Base-by-base conservation (phyloP, 2,113 vertebrate genomes). In the Syrmaticus mikado region DNA sequence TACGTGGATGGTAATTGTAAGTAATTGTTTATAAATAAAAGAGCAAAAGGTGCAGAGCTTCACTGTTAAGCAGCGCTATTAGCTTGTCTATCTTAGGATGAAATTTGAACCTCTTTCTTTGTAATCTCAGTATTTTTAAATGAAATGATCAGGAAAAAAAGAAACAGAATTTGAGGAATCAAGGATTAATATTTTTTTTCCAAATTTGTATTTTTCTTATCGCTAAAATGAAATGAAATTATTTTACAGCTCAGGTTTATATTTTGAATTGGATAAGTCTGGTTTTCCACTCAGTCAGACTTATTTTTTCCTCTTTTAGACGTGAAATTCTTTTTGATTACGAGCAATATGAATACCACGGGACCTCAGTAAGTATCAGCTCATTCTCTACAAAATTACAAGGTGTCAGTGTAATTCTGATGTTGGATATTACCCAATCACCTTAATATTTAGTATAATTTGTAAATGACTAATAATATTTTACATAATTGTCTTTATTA, bases 261-360 rank as follows among this genome's bases (percentile, higher is more conserved):
- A 13, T 76, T 71, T 85, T 75, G n/a, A 34, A 36, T 66, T 74
- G 3, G 11, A 22, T 82, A 27, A 25, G 14, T 57, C 10, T 21
- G 22, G 4, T 58, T 89, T 11, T 38, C 19, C 32, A 24, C 8
- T 81, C 53, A 83, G 6, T 64, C 12, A 77, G 60, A 68, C 25
- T 14, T 55, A 77, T 61, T 28, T 96, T 85, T 19, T 3, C 12
- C 84, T n/a, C 55, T 97, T 97, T 68, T 94, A 99, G 99, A 92
- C 98, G 97, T 93, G 99, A 99, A 96, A 99, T 99, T 96, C 97
- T 99, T 83, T 99, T 99, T 96, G 99, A 99, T 95, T 99, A 99
- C 1, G 99, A 99, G 75, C 99, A 99, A 74, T 99, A 99, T 67
- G 99, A 99, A 92, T 99, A 99, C 91, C 98, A 99, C 9, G 99